phyloP scores from a whole-genome alignment of 2,113 vertebrate species.

The Sorex araneus region DNA sequence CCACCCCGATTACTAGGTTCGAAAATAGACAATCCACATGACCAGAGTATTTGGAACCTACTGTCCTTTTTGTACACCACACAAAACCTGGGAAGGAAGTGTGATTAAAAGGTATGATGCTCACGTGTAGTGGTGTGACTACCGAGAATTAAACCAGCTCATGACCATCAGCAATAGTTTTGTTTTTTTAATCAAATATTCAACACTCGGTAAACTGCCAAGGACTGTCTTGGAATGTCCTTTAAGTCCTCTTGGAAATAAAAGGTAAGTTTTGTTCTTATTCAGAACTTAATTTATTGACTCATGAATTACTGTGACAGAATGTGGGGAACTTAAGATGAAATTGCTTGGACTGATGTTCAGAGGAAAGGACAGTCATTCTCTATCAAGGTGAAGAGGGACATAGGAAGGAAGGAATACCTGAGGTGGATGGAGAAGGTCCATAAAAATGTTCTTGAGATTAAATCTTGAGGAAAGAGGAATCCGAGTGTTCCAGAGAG shows the following conservation, averaged over 20 bases:
- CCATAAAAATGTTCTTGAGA: neutral
- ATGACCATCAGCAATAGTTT: neutral
- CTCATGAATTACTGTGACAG: neutral
- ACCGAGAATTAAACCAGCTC: too few relatives aligned
- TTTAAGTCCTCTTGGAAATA: neutral
- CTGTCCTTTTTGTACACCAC: neutral
- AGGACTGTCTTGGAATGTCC: neutral
- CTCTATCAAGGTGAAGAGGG: neutral
- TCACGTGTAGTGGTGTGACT: neutral
- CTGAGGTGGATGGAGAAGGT: too few relatives aligned
- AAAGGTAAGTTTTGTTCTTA: neutral
- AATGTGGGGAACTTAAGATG: neutral
- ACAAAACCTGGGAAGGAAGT: accelerated
- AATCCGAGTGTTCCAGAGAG: neutral
- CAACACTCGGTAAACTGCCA: neutral
- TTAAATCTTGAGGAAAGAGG: neutral
- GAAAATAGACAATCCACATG: neutral
- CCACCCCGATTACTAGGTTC: neutral
- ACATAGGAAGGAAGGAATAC: neutral
- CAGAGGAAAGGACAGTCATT: neutral
- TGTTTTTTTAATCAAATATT: neutral
- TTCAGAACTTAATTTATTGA: neutral
- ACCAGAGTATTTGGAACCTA: neutral
- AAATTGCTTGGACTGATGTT: neutral
- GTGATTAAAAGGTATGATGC: accelerated